phyloP scores from a whole-genome alignment of 2,888 invertebrate genomes.

The Terebella lapidaria region DNA sequence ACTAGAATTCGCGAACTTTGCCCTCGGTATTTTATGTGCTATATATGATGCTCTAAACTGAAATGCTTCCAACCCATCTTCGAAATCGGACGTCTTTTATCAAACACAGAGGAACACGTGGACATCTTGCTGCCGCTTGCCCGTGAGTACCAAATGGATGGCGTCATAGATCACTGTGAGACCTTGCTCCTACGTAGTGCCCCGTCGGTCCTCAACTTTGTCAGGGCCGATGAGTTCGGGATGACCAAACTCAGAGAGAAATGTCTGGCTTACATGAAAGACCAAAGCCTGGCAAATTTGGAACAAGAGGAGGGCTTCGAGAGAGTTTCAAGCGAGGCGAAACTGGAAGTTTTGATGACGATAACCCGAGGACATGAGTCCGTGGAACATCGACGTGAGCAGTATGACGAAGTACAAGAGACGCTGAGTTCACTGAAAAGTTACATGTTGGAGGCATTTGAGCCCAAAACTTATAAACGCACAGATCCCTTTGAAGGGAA shows the following conservation, averaged over 20 bases:
- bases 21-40: not conserved
- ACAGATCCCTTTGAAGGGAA: too few species aligned
- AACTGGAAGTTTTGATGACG: too few species aligned
- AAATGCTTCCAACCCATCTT: not conserved
- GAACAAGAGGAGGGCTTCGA: too few species aligned
- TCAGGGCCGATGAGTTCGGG: slow-evolving; percentile 9
- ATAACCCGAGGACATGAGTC: too few species aligned
- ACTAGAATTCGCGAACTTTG: too few species aligned
- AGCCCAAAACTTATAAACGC: too few species aligned
- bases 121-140: slow-evolving; percentile 7
- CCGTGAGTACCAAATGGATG: slow-evolving; percentile 11
- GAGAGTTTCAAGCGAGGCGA: too few species aligned
- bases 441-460: too few species aligned
- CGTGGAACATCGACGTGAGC: too few species aligned
- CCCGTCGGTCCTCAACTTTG: slow-evolving; percentile 6
- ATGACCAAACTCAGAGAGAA: not conserved
- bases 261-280: not conserved
- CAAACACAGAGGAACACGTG: slow-evolving; percentile 3
- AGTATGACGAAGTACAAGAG: too few species aligned
- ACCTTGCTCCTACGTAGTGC: slow-evolving; percentile 5
- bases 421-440: too few species aligned
- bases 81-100: not conserved
- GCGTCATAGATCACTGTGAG: slow-evolving; percentile 6
- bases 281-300: too few species aligned
- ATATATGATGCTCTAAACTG: not conserved